Conservation (phyloP, 2,888 invertebrate genomes). For the Eupelmus urozonus region DNA sequence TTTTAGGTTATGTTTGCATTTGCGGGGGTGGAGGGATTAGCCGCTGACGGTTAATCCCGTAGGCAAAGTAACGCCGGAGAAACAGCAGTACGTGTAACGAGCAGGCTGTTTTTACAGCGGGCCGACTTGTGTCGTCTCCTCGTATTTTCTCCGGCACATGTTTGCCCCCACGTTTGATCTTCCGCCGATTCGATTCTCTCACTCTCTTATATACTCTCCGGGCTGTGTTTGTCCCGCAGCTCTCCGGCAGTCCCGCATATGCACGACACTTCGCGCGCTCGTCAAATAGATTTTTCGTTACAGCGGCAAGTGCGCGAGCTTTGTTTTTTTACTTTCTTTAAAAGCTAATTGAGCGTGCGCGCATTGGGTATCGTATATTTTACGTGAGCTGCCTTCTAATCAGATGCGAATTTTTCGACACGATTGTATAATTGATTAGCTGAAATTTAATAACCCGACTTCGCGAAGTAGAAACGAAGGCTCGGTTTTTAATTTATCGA, state of each 20-base stretch:
- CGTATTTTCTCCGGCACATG: conserved; percentile 67
- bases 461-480: too few relatives aligned
- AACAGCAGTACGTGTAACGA: conserved; percentile 26
- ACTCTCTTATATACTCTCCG: not conserved
- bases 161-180: conserved; percentile 77
- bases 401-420: not conserved
- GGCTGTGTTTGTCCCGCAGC: conserved; percentile 24
- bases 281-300: conserved; percentile 22
- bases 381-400: not conserved
- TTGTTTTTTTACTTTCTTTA: conserved; percentile 6
- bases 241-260: not conserved
- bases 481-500: too few relatives aligned
- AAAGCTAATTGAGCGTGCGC: conserved; percentile 30
- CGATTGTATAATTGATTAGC: too few relatives aligned
- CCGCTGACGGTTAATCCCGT: conserved; percentile 74
- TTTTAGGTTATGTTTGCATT: conserved; percentile 72
- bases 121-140: conserved; percentile 63
- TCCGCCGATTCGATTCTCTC: conserved; percentile 51
- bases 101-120: conserved; percentile 73
- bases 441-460: too few relatives aligned
- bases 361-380: not conserved
- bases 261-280: not conserved
- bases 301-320: too few relatives aligned
- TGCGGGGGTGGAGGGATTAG: conserved; percentile 67
- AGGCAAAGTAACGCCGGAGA: conserved; percentile 68